phyloP scores from a whole-genome alignment of 2,797 vertebrate species.

The Prionace glauca region DNA sequence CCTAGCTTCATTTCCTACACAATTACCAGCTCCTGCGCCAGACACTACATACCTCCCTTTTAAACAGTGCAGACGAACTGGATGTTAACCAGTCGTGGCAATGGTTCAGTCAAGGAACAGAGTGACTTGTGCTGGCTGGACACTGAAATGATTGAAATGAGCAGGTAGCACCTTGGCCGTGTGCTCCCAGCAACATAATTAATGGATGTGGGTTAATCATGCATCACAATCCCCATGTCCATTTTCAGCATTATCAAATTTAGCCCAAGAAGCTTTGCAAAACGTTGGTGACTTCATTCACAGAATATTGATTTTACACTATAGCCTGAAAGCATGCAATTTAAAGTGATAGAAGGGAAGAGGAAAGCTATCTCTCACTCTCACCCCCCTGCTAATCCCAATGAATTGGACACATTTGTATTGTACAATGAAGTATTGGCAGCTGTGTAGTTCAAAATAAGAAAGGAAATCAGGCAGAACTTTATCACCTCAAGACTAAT shows the following conservation, averaged over 20 bases:
- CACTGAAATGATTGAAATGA: background rate
- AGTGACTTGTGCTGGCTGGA: background rate
- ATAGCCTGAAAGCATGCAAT: background rate
- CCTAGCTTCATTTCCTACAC: background rate
- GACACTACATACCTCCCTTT: background rate
- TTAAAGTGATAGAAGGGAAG: background rate
- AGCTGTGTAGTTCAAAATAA: background rate
- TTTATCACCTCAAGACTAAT: constrained; percentile 11
- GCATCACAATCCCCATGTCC: background rate
- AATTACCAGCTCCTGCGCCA: too few relatives aligned
- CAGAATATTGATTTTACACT: background rate
- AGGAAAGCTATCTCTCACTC: background rate
- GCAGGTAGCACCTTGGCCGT: background rate
- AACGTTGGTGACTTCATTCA: background rate
- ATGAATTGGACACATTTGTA: constrained; percentile 16
- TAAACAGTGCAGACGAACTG: background rate
- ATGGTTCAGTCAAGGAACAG: background rate
- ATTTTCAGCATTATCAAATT: background rate
- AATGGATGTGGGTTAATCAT: background rate
- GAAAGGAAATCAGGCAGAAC: constrained; percentile 1
- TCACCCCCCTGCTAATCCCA: background rate
- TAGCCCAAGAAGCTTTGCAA: background rate
- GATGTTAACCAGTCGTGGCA: background rate
- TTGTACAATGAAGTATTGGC: constrained; percentile 23
- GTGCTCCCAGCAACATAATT: background rate